Evolutionary conservation across 2,888 invertebrate species (phyloP).

Genomic region (Apoda limacodes): DNA sequence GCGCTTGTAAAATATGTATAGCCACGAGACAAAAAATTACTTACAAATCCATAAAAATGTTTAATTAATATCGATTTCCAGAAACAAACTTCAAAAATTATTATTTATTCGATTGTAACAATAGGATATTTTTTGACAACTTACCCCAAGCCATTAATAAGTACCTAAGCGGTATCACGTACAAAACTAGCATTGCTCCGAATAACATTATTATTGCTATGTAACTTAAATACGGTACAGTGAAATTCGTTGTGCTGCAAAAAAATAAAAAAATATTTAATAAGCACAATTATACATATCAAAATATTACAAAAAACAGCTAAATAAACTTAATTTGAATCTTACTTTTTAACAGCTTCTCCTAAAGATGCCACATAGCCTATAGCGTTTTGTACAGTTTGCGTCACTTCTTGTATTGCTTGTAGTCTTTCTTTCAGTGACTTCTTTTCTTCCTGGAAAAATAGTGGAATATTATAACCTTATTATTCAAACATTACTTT

Average conservation of each 20-base stretch:
- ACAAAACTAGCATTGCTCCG: constrained; percentile 82
- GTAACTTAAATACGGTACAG: constrained; percentile 95
- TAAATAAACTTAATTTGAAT: too few relatives aligned
- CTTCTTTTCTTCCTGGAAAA: constrained; percentile 91
- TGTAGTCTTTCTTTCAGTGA: constrained; percentile 93
- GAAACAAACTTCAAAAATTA: too few relatives aligned
- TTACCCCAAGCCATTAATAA: constrained; percentile 92
- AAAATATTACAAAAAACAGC: too few relatives aligned
- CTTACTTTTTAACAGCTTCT: constrained; percentile 94
- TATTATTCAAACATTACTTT: too few relatives aligned
- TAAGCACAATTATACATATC: too few relatives aligned
- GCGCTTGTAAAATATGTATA: too few relatives aligned
- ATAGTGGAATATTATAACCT: too few relatives aligned
- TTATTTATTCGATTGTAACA: too few relatives aligned
- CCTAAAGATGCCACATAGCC: constrained; percentile 94
- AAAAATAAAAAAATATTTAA: constrained; percentile 9
- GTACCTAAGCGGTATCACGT: constrained; percentile 89
- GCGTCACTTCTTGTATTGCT: constrained; percentile 97
- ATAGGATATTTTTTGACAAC: too few relatives aligned
- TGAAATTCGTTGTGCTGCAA: constrained; percentile 94
- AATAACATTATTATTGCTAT: constrained; percentile 85
- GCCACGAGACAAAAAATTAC: too few relatives aligned
- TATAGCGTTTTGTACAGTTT: constrained; percentile 95
- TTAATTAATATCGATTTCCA: too few relatives aligned
- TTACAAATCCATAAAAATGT: too few relatives aligned